Conservation (phyloP, 2,113 vertebrate genomes). For the Rhea pennata region DNA sequence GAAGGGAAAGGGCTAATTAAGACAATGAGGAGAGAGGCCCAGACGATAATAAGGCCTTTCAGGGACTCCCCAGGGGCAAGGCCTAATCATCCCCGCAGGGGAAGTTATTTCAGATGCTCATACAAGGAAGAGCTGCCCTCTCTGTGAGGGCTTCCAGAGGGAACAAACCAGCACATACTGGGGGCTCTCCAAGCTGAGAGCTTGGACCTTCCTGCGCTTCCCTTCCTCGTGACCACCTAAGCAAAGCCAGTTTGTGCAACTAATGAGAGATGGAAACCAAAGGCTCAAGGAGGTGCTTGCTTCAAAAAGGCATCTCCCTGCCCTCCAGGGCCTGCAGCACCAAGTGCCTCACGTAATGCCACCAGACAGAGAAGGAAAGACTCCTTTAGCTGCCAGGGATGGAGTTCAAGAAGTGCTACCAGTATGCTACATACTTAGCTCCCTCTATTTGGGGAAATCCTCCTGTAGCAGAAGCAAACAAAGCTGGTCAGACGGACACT, state of each 20-base stretch:
- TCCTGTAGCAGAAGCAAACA: neutral
- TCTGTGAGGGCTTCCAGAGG: neutral
- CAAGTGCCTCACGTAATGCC: fast-evolving
- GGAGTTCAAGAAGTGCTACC: neutral
- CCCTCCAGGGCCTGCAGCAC: neutral
- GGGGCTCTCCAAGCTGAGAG: neutral
- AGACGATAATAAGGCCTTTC: constrained; percentile 45
- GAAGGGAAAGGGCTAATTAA: constrained; percentile 24
- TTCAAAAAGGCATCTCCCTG: neutral
- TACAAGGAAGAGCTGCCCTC: neutral
- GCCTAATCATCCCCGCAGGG: neutral
- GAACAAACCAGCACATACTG: too few relatives aligned
- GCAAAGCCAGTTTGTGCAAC: neutral
- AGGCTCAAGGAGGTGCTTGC: neutral
- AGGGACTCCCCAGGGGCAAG: neutral
- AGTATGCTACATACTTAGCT: fast-evolving
- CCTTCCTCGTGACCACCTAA: fast-evolving
- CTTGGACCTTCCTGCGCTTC: neutral
- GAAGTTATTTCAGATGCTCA: neutral
- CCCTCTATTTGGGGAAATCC: neutral
- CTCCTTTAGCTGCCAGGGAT: fast-evolving
- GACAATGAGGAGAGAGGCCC: constrained; percentile 5
- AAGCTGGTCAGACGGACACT: neutral
- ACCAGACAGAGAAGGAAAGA: neutral
- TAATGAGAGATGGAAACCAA: fast-evolving